Evolutionary conservation across 2,113 vertebrate genomes (phyloP).

Genomic region (Pholis gunnellus): DNA sequence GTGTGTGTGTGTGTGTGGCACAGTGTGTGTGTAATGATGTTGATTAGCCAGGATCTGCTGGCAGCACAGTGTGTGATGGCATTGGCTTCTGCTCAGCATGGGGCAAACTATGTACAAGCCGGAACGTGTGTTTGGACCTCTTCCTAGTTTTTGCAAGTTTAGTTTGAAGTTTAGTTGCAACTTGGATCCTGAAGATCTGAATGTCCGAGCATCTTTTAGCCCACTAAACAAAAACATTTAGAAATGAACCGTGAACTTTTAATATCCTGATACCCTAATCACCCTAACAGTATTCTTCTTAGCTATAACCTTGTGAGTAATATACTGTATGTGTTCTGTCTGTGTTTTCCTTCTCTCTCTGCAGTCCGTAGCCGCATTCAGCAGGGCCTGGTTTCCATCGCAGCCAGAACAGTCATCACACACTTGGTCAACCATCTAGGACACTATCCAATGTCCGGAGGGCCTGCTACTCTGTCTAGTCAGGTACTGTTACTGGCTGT

Average conservation of each 20-base stretch:
- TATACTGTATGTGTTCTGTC: background rate
- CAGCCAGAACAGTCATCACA: slow-evolving; percentile 97
- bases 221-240: background rate
- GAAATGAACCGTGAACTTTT: background rate
- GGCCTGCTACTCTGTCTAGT: slow-evolving; percentile 96
- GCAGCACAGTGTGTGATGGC: slow-evolving; percentile 79
- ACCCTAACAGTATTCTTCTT: background rate
- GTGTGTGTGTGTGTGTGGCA: slow-evolving; percentile 55
- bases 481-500: slow-evolving; percentile 84
- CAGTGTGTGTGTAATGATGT: slow-evolving; percentile 80
- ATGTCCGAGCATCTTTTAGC: background rate
- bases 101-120: slow-evolving; percentile 55
- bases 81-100: slow-evolving; percentile 73
- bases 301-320: background rate
- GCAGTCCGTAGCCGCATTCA: slow-evolving; percentile 96
- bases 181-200: slow-evolving; percentile 2
- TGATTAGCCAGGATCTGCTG: slow-evolving; percentile 71
- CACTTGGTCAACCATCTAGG: slow-evolving; percentile 97
- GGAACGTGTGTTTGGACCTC: slow-evolving; percentile 43
- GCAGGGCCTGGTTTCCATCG: slow-evolving; percentile 96
- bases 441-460: slow-evolving; percentile 98
- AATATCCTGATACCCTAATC: background rate
- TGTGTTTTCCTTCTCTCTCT: slow-evolving; percentile 46
- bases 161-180: slow-evolving; percentile 31
- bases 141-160: slow-evolving; percentile 5